phyloP scores from a whole-genome alignment of 2,888 invertebrate genomes.

The Aphelenchoides bicaudatus region DNA sequence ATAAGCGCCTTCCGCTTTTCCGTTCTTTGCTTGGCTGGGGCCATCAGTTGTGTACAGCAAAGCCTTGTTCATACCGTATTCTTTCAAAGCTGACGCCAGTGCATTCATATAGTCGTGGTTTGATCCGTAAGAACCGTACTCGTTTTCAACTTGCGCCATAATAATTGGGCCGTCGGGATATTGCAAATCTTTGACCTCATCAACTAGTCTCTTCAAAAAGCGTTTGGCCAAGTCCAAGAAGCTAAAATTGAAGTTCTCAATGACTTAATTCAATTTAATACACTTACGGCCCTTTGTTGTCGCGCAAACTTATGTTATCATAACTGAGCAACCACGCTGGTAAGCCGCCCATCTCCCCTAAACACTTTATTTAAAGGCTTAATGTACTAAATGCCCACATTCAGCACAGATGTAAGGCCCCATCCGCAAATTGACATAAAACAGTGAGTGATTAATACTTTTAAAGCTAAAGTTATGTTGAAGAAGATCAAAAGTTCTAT shows the following conservation, averaged over 20 bases:
- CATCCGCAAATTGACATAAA: slow-evolving; percentile 17
- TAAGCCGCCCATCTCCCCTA: too few species aligned
- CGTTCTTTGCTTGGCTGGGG: background rate
- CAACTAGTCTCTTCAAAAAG: slow-evolving; percentile 12
- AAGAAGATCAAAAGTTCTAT: too few species aligned
- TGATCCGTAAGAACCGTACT: slow-evolving; percentile 18
- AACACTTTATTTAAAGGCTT: too few species aligned
- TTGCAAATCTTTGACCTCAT: slow-evolving; percentile 17
- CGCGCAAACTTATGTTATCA: slow-evolving; percentile 16
- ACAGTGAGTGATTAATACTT: too few species aligned
- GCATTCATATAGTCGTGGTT: slow-evolving; percentile 18
- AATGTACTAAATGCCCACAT: too few species aligned
- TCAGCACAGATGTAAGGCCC: slow-evolving; percentile 26
- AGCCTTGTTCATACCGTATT: slow-evolving; percentile 15
- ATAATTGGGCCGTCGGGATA: slow-evolving; percentile 23
- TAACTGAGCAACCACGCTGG: slow-evolving; percentile 22
- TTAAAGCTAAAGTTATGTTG: too few species aligned
- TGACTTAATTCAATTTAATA: slow-evolving; percentile 12
- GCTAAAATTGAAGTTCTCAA: slow-evolving; percentile 1
- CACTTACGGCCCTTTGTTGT: slow-evolving; percentile 17
- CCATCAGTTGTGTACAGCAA: slow-evolving; percentile 19
- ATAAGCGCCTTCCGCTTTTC: slow-evolving; percentile 21
- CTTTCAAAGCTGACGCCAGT: background rate
- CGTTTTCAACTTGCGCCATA: slow-evolving; percentile 22
- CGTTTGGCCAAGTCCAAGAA: slow-evolving; percentile 7